A percentile compares a stretch with the other conserved stretches of the same genome.
These are phyloP conservation scores for Crotalus helleri DNA, from an alignment of 2,113 vertebrate species.

Conservation along the genomic window DNA sequence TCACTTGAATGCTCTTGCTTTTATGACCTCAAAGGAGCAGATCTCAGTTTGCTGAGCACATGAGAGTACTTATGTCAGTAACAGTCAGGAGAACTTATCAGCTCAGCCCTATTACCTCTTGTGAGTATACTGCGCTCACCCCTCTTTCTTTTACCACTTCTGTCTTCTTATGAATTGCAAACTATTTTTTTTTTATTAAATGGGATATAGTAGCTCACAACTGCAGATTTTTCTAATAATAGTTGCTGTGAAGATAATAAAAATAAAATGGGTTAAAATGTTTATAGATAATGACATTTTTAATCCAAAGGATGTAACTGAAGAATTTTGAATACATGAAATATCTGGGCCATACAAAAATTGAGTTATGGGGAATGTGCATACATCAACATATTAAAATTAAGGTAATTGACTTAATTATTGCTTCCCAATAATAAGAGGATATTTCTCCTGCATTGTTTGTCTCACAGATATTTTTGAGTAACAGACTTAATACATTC, in stretches of 20 bases:
- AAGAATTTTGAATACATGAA: conserved; percentile 20
- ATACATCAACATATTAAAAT: background rate
- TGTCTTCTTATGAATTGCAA: conserved; percentile 15
- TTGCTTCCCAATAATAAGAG: conserved; percentile 4
- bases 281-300: conserved; percentile 6
- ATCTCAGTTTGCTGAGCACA: conserved; percentile 38
- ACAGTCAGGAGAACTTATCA: conserved; percentile 30
- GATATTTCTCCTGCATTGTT: conserved; percentile 1
- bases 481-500: background rate
- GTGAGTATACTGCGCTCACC: background rate
- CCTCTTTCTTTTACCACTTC: background rate
- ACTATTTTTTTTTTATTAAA: background rate
- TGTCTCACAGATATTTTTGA: background rate
- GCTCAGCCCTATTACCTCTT: conserved; percentile 14
- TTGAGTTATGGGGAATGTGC: background rate
- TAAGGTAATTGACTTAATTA: background rate
- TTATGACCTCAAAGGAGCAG: conserved; percentile 17
- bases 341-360: background rate
- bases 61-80: conserved; percentile 26
- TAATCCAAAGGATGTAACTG: background rate
- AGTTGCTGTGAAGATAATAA: background rate
- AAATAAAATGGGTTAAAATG: background rate
- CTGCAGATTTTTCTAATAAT: background rate
- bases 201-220: background rate
- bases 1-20: conserved; percentile 47